Conservation (phyloP, 2,888 invertebrate genomes). For the Ligdia adustata region DNA sequence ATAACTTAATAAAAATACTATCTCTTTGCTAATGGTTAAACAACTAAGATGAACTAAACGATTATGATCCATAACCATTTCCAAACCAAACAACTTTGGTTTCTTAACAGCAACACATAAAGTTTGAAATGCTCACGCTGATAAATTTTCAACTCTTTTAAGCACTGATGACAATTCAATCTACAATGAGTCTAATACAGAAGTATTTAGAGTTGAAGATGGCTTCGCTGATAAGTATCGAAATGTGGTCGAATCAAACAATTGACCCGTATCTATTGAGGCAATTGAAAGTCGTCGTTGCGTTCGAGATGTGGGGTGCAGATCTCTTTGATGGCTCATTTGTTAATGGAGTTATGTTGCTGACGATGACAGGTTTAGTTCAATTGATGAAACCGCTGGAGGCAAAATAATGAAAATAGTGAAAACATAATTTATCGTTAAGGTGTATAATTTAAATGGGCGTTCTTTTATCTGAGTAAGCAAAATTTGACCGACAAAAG, state of each 20-base stretch:
- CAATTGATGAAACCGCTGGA: too few species aligned
- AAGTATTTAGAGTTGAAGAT: slow-evolving; percentile 12
- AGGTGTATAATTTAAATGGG: too few species aligned
- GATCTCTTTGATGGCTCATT: slow-evolving; percentile 57
- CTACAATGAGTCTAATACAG: slow-evolving; percentile 8
- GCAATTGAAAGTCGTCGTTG: slow-evolving; percentile 57
- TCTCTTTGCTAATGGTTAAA: slow-evolving; percentile 30
- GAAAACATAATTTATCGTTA: too few species aligned
- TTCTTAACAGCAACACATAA: not conserved
- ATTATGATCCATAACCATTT: slow-evolving; percentile 11
- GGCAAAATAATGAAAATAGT: too few species aligned
- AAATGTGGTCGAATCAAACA: slow-evolving; percentile 48
- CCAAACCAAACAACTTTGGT: not conserved
- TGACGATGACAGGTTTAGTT: too few species aligned
- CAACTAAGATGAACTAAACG: slow-evolving; percentile 39
- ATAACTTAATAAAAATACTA: slow-evolving; percentile 34
- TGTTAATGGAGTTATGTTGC: slow-evolving; percentile 41
- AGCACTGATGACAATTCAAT: not conserved
- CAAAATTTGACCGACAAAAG: too few species aligned
- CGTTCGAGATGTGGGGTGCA: slow-evolving; percentile 52
- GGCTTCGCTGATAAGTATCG: slow-evolving; percentile 13
- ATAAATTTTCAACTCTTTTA: slow-evolving; percentile 1
- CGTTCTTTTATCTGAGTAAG: too few species aligned
- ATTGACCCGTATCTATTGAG: slow-evolving; percentile 64
- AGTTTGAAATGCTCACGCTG: not conserved